phyloP scores from a whole-genome alignment of 1,140 invertebrate species.

The Vanessa atalanta region DNA sequence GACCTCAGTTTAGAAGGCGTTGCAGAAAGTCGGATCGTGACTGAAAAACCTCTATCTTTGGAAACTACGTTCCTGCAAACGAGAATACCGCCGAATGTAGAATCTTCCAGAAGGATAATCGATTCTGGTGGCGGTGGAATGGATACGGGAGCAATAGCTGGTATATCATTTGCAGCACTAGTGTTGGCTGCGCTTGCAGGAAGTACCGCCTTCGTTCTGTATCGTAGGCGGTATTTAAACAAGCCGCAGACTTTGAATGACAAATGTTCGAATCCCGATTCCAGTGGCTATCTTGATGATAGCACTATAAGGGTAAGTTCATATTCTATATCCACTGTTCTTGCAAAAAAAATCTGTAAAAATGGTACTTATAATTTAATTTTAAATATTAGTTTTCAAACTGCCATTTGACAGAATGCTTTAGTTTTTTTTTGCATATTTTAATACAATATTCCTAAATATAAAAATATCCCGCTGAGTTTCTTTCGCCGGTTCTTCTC shows the following conservation, averaged over 20 bases:
- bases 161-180: constrained; percentile 86
- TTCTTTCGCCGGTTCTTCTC: too few relatives aligned
- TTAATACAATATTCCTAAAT: too few relatives aligned
- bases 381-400: too few relatives aligned
- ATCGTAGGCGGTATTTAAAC: constrained; percentile 88
- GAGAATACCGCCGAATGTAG: constrained; percentile 66
- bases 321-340: background rate
- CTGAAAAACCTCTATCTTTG: constrained; percentile 70
- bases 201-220: constrained; percentile 87
- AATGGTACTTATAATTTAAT: too few relatives aligned
- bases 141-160: constrained; percentile 86
- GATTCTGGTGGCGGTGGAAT: constrained; percentile 69
- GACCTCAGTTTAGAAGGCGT: constrained; percentile 51
- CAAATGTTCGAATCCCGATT: constrained; percentile 91
- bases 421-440: too few relatives aligned
- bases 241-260: constrained; percentile 90
- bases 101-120: constrained; percentile 68
- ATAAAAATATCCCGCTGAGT: too few relatives aligned
- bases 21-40: constrained; percentile 72
- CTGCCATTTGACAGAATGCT: too few relatives aligned
- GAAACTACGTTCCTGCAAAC: constrained; percentile 71
- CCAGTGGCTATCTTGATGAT: constrained; percentile 93
- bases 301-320: constrained; percentile 89
- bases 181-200: constrained; percentile 85
- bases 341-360: too few relatives aligned